phyloP scores from a whole-genome alignment of 2,797 vertebrate genomes.

The Muscicapa comitata region DNA sequence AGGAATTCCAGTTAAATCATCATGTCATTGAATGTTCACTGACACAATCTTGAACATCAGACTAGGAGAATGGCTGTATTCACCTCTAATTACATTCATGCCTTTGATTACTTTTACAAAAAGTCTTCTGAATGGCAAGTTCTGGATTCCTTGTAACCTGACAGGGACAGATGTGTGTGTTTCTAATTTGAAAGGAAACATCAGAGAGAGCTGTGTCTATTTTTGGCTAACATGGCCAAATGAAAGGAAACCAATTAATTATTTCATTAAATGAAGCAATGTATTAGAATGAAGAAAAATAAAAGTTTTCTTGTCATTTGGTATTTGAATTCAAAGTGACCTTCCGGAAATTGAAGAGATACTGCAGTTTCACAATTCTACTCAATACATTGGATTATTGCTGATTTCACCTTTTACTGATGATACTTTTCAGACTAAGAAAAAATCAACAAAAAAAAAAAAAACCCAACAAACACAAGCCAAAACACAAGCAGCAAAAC shows the following conservation, averaged over 20 bases:
- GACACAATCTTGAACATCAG: not conserved
- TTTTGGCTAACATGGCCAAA: not conserved
- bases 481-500: not conserved
- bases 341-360: not conserved
- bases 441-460: not conserved
- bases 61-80: not conserved
- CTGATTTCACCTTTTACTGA: not conserved
- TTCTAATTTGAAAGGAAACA: not conserved
- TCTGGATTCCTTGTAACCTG: not conserved
- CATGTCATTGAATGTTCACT: not conserved
- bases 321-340: not conserved
- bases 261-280: not conserved
- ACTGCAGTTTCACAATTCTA: not conserved
- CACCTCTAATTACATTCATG: not conserved
- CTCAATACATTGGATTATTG: not conserved
- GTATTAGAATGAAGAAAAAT: not conserved
- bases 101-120: not conserved
- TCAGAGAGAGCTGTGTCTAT: not conserved
- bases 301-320: not conserved
- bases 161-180: not conserved
- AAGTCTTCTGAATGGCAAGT: not conserved
- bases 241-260: not conserved
- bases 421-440: not conserved
- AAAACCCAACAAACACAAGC: fast-evolving
- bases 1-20: not conserved